phyloP scores from a whole-genome alignment of 2,113 vertebrate species.

The Oncorhynchus clarkii region DNA sequence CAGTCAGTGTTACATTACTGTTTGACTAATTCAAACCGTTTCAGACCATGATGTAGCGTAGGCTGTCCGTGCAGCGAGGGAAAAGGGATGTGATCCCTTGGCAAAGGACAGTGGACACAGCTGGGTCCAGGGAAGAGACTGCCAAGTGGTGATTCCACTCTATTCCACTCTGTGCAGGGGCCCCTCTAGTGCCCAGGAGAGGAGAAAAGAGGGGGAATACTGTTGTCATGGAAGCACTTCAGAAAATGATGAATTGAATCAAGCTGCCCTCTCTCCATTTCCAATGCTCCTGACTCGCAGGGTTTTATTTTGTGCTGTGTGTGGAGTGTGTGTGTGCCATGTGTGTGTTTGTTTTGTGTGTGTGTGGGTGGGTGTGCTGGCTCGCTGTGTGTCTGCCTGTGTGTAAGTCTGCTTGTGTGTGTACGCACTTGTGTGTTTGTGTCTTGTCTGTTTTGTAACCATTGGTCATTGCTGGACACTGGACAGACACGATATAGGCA shows the following conservation, averaged over 20 bases:
- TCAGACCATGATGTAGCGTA: constrained; percentile 13
- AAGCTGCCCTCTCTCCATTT: constrained; percentile 1
- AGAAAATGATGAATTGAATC: constrained; percentile 28
- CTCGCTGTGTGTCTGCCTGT: background rate
- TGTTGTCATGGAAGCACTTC: constrained; percentile 12
- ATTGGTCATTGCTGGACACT: background rate
- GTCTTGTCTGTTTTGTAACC: constrained; percentile 12
- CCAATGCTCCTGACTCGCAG: background rate
- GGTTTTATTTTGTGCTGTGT: constrained; percentile 9
- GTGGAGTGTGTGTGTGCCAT: constrained; percentile 2
- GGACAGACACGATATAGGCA: background rate
- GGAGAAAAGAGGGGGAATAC: background rate
- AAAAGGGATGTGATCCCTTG: constrained; percentile 15
- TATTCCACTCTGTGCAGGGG: constrained; percentile 24
- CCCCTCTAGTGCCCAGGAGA: background rate
- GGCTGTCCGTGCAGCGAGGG: background rate
- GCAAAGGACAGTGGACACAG: constrained; percentile 14
- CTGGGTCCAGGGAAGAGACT: constrained; percentile 11
- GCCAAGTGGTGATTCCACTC: constrained; percentile 23
- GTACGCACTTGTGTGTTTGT: background rate
- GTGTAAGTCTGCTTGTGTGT: background rate
- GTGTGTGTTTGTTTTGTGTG: constrained; percentile 1
- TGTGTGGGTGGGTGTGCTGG: background rate
- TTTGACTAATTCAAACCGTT: constrained; percentile 16
- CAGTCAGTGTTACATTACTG: constrained; percentile 6